Evolutionary conservation across 2,797 vertebrate genomes (phyloP).

Genomic region (Ispidina picta): DNA sequence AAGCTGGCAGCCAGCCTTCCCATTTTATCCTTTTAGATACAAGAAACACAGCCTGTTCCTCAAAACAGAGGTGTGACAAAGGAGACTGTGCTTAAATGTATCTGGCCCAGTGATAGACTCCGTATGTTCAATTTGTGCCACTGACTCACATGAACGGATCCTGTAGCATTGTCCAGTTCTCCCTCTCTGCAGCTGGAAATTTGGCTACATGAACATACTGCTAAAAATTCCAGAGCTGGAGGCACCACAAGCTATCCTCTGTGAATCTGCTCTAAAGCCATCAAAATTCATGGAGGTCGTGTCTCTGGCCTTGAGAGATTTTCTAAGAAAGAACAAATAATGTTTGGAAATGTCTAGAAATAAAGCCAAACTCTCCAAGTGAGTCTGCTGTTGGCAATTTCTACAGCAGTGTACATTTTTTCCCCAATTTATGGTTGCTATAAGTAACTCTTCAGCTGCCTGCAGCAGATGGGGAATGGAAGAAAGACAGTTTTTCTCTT

Average conservation of each 20-base stretch:
- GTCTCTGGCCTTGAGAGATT: neutral
- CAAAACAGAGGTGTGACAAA: neutral
- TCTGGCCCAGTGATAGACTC: neutral
- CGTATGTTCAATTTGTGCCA: neutral
- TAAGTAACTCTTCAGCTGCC: slow-evolving; percentile 46
- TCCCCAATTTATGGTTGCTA: slow-evolving; percentile 31
- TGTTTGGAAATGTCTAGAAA: slow-evolving; percentile 38
- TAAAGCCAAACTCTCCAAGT: slow-evolving; percentile 16
- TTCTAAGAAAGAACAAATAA: slow-evolving; percentile 30
- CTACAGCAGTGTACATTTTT: slow-evolving; percentile 40
- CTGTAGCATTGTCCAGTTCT: neutral
- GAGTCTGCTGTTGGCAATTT: slow-evolving; percentile 6
- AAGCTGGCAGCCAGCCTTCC: neutral
- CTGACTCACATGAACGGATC: neutral
- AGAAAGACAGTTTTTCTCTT: slow-evolving; percentile 25
- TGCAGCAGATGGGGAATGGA: slow-evolving; percentile 33
- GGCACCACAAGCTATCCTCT: neutral
- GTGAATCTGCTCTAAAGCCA: neutral
- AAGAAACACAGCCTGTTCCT: neutral
- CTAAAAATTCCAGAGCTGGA: neutral
- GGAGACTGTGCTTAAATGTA: neutral
- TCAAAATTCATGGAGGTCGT: neutral
- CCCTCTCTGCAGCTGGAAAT: neutral
- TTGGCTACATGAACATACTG: neutral
- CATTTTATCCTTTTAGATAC: neutral